Conservation (phyloP, 1,140 invertebrate species). For the Coelopa frigida region DNA sequence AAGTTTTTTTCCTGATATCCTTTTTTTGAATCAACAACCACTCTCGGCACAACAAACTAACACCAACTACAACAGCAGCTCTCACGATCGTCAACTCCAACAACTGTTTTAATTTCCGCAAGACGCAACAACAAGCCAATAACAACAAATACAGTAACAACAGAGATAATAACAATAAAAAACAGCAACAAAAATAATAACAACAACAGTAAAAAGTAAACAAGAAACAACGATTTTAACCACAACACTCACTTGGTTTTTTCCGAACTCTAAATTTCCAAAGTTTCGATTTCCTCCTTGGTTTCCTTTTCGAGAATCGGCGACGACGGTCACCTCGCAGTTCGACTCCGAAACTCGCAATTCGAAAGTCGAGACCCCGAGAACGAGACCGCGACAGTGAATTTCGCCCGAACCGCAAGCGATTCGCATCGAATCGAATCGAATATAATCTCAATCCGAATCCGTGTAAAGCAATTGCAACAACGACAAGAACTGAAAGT, state of each 20-base stretch:
- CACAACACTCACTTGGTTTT: background rate
- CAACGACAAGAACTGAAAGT: too few relatives aligned
- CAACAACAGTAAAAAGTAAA: background rate
- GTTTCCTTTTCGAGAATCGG: too few relatives aligned
- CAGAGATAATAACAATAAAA: conserved; percentile 3
- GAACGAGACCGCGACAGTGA: too few relatives aligned
- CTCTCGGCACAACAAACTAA: conserved; percentile 9
- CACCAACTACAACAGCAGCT: background rate
- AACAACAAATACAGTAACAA: conserved; percentile 3
- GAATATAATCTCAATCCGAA: too few relatives aligned
- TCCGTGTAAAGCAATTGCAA: too few relatives aligned
- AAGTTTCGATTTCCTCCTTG: background rate
- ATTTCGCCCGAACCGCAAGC: too few relatives aligned
- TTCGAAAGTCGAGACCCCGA: too few relatives aligned
- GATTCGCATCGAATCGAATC: too few relatives aligned
- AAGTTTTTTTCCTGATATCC: conserved; percentile 39
- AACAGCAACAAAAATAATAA: conserved; percentile 2
- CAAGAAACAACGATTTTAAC: background rate
- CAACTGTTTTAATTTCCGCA: conserved; percentile 18
- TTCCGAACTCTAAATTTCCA: background rate
- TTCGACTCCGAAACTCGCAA: too few relatives aligned
- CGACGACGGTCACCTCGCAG: too few relatives aligned
- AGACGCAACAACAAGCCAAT: background rate
- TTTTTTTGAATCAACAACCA: conserved; percentile 42
- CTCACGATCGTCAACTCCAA: conserved; percentile 37